These are phyloP conservation scores for Actinia equina DNA, from an alignment of 64 coral and sea anemone genomes.

Conservation along the genomic window DNA sequence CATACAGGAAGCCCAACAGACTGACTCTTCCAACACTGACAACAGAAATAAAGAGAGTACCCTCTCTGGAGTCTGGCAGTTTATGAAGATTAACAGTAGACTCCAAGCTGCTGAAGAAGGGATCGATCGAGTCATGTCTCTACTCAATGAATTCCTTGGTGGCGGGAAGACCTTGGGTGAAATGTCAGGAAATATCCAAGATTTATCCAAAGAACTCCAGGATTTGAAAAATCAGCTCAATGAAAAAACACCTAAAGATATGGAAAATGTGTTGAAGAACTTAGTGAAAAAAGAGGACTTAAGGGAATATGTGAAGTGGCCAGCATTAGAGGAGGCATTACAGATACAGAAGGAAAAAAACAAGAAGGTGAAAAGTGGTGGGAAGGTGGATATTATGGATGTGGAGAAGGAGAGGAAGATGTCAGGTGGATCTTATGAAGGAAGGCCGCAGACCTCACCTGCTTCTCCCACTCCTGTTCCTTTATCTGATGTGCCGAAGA, in stretches of 20 bases:
- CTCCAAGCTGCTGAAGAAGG: slow-evolving; percentile 79
- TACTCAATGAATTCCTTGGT: slow-evolving; percentile 77
- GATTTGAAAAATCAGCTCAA: slow-evolving; percentile 45
- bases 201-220: slow-evolving; percentile 61
- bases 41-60: background rate
- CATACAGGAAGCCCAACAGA: slow-evolving; percentile 67
- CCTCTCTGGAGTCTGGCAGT: slow-evolving; percentile 66
- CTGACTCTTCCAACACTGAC: background rate
- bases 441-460: slow-evolving; percentile 50
- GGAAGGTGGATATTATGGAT: background rate
- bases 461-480: slow-evolving; percentile 26
- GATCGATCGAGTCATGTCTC: slow-evolving; percentile 79
- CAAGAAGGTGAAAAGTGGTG: background rate
- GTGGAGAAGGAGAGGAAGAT: slow-evolving; percentile 25
- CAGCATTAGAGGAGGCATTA: slow-evolving; percentile 75
- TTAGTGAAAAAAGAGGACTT: slow-evolving; percentile 72
- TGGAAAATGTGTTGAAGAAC: slow-evolving; percentile 12
- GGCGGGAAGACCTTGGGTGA: slow-evolving; percentile 37
- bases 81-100: slow-evolving; percentile 85
- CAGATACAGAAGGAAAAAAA: slow-evolving; percentile 54
- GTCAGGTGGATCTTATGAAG: slow-evolving; percentile 5
- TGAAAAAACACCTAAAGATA: background rate
- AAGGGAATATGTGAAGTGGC: slow-evolving; percentile 75
- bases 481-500: slow-evolving; percentile 60
- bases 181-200: slow-evolving; percentile 51